phyloP scores from a whole-genome alignment of 1,140 invertebrate species.

The Nebria ingens region DNA sequence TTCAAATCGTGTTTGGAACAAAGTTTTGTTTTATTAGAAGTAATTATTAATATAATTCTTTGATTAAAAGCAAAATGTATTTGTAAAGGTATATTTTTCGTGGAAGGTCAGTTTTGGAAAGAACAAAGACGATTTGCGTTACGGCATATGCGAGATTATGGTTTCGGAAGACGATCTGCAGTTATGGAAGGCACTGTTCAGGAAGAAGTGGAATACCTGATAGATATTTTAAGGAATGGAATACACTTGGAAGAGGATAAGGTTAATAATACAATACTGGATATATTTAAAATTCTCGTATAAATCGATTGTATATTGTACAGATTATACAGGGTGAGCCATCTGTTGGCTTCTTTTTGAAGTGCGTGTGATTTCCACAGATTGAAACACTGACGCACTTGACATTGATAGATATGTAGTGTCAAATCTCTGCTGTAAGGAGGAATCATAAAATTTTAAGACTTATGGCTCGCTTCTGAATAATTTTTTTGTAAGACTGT shows the following conservation, averaged over 20 bases:
- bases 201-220: constrained; percentile 38
- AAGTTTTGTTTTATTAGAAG: too few species aligned
- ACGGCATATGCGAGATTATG: constrained; percentile 56
- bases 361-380: too few species aligned
- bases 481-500: too few species aligned
- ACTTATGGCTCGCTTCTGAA: too few species aligned
- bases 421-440: background rate
- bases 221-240: constrained; percentile 17
- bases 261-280: background rate
- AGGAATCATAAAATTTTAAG: too few species aligned
- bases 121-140: constrained; percentile 61
- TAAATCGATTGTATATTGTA: background rate
- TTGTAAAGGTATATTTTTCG: constrained; percentile 52
- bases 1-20: too few species aligned
- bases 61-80: background rate
- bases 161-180: constrained; percentile 56
- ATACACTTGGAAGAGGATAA: background rate
- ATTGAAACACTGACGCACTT: background rate
- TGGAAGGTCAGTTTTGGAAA: constrained; percentile 55
- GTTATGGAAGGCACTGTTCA: too few species aligned
- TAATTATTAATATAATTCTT: background rate
- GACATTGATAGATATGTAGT: background rate
- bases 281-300: background rate
- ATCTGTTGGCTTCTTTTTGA: too few species aligned
- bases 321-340: background rate